A percentile compares a stretch with the other conserved stretches of the same genome.
Conservation (phyloP, 2,888 invertebrate genomes). For the Teinopalpus imperialis region DNA sequence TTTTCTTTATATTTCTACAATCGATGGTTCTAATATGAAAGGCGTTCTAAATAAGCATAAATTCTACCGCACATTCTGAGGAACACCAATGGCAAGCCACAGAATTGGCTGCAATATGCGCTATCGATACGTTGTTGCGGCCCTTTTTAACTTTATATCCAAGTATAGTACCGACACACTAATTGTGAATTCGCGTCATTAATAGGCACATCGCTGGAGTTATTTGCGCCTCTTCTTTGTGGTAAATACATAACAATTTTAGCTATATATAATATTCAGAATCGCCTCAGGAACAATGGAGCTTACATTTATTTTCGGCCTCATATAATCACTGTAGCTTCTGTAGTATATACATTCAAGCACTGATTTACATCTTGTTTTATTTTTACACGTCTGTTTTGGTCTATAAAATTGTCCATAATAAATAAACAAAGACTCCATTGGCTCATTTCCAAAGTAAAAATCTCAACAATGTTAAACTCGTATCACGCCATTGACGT, state of each 20-base stretch:
- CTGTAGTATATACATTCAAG: slow-evolving; percentile 27
- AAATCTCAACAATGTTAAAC: slow-evolving; percentile 39
- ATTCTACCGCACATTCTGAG: too few relatives aligned
- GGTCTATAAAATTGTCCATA: slow-evolving; percentile 60
- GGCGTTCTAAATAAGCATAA: too few relatives aligned
- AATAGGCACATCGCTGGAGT: too few relatives aligned
- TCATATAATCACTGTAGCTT: slow-evolving; percentile 26
- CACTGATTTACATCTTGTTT: slow-evolving; percentile 43
- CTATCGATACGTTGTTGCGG: too few relatives aligned
- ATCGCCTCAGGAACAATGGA: slow-evolving; percentile 19
- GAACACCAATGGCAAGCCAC: too few relatives aligned
- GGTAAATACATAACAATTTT: too few relatives aligned
- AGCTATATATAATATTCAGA: slow-evolving; percentile 17
- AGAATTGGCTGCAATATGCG: too few relatives aligned
- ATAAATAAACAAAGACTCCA: slow-evolving; percentile 53
- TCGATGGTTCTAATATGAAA: too few relatives aligned
- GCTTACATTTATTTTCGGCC: slow-evolving; percentile 25
- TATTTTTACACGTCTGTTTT: slow-evolving; percentile 52
- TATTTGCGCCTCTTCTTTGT: too few relatives aligned
- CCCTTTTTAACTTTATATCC: too few relatives aligned
- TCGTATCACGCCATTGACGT: slow-evolving; percentile 34
- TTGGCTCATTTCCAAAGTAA: slow-evolving; percentile 55
- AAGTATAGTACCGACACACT: too few relatives aligned
- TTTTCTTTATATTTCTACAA: slow-evolving; percentile 14
- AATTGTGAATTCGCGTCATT: too few relatives aligned